Conservation (phyloP, 2,797 vertebrate genomes). For the Glossophaga mutica region DNA sequence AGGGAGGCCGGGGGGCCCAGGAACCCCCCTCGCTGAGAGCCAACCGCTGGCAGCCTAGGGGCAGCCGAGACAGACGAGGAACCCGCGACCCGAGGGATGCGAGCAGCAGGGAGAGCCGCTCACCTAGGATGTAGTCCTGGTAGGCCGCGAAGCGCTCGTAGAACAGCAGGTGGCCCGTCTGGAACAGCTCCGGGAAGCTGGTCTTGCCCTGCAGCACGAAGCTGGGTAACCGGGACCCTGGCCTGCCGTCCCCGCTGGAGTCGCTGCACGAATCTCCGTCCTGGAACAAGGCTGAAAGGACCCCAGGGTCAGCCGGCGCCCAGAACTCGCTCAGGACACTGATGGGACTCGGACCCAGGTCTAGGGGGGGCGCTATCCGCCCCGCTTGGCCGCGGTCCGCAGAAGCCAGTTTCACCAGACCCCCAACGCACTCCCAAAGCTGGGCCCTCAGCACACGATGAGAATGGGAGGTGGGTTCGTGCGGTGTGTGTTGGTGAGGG, state of each 20-base stretch:
- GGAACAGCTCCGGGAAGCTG: slow-evolving; percentile 88
- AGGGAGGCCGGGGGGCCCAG: not conserved
- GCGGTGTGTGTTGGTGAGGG: not conserved
- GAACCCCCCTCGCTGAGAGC: not conserved
- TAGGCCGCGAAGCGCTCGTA: slow-evolving; percentile 95
- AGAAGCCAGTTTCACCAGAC: not conserved
- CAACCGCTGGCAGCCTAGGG: not conserved
- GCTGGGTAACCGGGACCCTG: slow-evolving; percentile 82
- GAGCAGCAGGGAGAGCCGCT: not conserved
- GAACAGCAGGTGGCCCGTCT: slow-evolving; percentile 90
- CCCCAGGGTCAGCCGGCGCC: not conserved
- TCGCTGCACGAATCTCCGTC: slow-evolving; percentile 85
- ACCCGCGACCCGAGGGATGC: fast-evolving
- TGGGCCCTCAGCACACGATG: not conserved
- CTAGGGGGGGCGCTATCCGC: not conserved
- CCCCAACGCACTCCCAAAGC: not conserved
- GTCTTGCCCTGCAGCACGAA: slow-evolving; percentile 78
- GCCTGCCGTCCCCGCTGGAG: slow-evolving; percentile 77
- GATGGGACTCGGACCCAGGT: not conserved
- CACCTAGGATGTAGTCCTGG: slow-evolving; percentile 96
- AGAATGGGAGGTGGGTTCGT: not conserved
- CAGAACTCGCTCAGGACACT: not conserved
- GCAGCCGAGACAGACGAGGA: not conserved
- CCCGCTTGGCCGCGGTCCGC: not conserved
- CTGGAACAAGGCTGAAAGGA: slow-evolving; percentile 74